Evolutionary conservation across 2,797 vertebrate species (phyloP), one percentile per base, ranked within the genome.

Genomic region (Neomorphus geoffroyi): DNA sequence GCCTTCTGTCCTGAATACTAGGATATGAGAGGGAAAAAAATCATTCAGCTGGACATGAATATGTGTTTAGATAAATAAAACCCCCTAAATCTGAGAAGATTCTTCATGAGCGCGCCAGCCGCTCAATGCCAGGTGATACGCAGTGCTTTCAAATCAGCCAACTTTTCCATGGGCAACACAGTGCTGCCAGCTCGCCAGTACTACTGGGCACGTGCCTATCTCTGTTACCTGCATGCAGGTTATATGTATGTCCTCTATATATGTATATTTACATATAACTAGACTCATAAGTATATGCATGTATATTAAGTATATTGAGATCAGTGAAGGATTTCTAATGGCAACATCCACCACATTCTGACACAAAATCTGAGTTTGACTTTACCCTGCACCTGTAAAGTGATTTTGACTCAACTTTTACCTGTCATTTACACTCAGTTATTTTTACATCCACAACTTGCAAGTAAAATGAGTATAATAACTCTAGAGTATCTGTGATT

Each of bases 101-200:
- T 37, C 8, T 10, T 64, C 12, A 5, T 1, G 3, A 62, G 18
- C 3, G 1, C 2, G 2, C 5, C 27, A 41, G 50, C 5, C 11
- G 0, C 17, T 33, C 32, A 64, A 41, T 43, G 33, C 30, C 57
- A 50, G 57, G 23, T 37, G 22, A 32, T 45, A 21, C n/a, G 33
- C 18, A 46, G 41, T 4, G 7, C 32, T 86, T 45, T 67, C n/a
- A 43, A 28, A 14, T 30, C 9, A 28, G 43, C 18, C 39, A 54
- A 10, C 4, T 18, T 35, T 45, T 72, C 43, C 18, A 13, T 3
- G 4, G 13, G 39, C 21, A 80, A 46, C 1, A 0, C 56, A 33
- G 16, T 22, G 14, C 50, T 86, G 50, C n/a, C 50, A 41, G 30
- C 46, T 69, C 14, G 57, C 23, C 11, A 5, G 4, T 9, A 6